Percentiles rank a stretch among this genome's conserved stretches.
phyloP scores from a whole-genome alignment of 2,888 invertebrate species.

The Melinaea marsaeus region DNA sequence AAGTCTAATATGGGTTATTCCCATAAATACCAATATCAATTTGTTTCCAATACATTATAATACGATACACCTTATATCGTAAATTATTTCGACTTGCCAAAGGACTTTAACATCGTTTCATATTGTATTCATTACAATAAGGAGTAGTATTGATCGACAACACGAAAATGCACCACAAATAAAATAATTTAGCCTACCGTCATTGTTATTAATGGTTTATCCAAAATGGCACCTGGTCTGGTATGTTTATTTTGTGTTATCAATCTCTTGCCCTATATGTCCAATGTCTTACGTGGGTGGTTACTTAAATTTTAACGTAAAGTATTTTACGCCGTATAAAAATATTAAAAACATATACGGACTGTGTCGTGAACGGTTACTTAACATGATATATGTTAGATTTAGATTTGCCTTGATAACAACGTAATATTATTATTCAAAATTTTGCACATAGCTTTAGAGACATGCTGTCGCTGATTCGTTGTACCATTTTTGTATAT shows the following conservation, averaged over 20 bases:
- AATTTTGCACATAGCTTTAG: too few species aligned
- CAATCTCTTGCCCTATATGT: slow-evolving; percentile 27
- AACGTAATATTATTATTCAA: too few species aligned
- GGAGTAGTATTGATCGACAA: slow-evolving; percentile 22
- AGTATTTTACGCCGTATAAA: slow-evolving; percentile 1
- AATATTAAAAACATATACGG: not conserved
- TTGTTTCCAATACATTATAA: slow-evolving; percentile 14
- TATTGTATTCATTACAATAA: slow-evolving; percentile 8
- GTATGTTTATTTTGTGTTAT: slow-evolving; percentile 30
- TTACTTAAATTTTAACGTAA: slow-evolving; percentile 10
- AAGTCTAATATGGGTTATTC: not conserved
- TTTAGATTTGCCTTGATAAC: too few species aligned
- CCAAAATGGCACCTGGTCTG: slow-evolving; percentile 26
- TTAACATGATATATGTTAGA: too few species aligned
- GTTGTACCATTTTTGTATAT: too few species aligned
- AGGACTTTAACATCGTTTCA: slow-evolving; percentile 9
- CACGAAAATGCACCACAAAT: slow-evolving; percentile 26
- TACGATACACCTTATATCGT: slow-evolving; percentile 16
- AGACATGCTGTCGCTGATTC: too few species aligned
- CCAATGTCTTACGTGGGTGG: slow-evolving; percentile 22
- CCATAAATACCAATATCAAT: slow-evolving; percentile 7
- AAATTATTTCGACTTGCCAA: slow-evolving; percentile 12
- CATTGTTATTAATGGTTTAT: slow-evolving; percentile 29
- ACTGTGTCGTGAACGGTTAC: too few species aligned
- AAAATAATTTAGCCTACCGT: slow-evolving; percentile 25